These are phyloP conservation scores for Phodopus roborovskii DNA, from an alignment of 2,113 vertebrate genomes.

Conservation along the genomic window DNA sequence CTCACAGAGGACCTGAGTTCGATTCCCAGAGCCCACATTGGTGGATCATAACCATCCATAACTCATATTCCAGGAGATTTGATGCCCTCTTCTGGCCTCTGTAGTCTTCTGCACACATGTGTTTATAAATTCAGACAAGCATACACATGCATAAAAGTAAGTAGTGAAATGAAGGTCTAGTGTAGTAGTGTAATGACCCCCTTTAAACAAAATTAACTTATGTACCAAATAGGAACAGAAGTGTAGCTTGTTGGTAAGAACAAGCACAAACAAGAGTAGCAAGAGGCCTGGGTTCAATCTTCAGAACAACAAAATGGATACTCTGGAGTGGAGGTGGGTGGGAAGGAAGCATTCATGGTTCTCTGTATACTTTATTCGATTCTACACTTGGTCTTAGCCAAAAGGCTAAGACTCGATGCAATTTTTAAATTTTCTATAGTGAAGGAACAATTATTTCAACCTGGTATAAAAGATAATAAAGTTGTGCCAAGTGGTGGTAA, in stretches of 20 bases:
- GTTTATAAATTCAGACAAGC: not conserved
- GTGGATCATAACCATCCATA: not conserved
- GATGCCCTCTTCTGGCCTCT: not conserved
- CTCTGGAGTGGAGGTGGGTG: not conserved
- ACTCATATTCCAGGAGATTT: not conserved
- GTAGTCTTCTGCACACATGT: not conserved
- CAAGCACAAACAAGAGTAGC: not conserved
- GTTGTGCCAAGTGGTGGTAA: too few relatives aligned
- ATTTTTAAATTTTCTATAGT: not conserved
- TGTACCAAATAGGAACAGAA: not conserved
- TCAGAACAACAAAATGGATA: not conserved
- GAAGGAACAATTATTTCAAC: not conserved
- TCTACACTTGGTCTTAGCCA: not conserved
- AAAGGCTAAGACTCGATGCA: not conserved
- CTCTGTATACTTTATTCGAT: not conserved
- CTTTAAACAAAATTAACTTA: not conserved
- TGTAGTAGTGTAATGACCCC: not conserved
- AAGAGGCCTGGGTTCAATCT: not conserved
- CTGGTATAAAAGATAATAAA: not conserved
- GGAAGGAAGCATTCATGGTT: not conserved
- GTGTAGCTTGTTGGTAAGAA: not conserved
- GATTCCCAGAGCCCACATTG: not conserved
- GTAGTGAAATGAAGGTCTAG: not conserved
- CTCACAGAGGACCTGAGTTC: not conserved
- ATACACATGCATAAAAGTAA: not conserved